Evolutionary conservation across 2,113 vertebrate genomes (phyloP), one percentile per base, ranked within the genome.

Genomic region (Xiphorhynchus elegans): DNA sequence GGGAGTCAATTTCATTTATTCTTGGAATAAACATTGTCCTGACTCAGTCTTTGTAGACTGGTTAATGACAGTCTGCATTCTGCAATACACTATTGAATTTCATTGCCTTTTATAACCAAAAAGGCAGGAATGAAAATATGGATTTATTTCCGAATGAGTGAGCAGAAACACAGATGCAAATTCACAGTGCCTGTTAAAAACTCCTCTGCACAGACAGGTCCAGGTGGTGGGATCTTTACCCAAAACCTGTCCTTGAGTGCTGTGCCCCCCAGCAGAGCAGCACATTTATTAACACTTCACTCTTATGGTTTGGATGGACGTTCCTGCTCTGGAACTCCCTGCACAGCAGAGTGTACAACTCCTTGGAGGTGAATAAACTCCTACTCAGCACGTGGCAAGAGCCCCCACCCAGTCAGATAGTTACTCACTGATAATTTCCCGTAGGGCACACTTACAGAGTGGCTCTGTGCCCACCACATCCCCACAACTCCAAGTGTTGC

Each of bases 321-420:
- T 33, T 58, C 35, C 33, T 73, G 53, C 31, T 55, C 55, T 64
- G 56, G 55, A 70, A 39, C 46, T 60, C 25, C 42, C 29, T 6
- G 53, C 42, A 46, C 53, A 35, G 58, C 1, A 0, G 17, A 53
- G 39, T 2, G 1, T 64, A 24, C 81, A 87, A 2, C 49, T 59
- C 44, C 44, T 73, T n/a, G 31, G 78, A 76, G 82, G 82, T 70
- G 74, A 92, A 90, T 60, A 42, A 92, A 74, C 91, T 64, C 17
- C 5, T 49, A 13, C 17, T 70, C 37, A 25, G 37, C 42, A 35
- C 84, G 76, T 49, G 52, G 47, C 66, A 75, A 74, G 53, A 84
- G 46, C 10, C 69, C 69, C 13, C 66, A 84, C 69, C 69, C 74
- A 60, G 50, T n/a, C 25, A 67, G 53, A 66, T 17, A 68, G 49